A percentile compares a stretch with the other conserved stretches of the same genome.
Evolutionary conservation across 2,888 invertebrate genomes (phyloP).

Genomic region (Biston betularia): DNA sequence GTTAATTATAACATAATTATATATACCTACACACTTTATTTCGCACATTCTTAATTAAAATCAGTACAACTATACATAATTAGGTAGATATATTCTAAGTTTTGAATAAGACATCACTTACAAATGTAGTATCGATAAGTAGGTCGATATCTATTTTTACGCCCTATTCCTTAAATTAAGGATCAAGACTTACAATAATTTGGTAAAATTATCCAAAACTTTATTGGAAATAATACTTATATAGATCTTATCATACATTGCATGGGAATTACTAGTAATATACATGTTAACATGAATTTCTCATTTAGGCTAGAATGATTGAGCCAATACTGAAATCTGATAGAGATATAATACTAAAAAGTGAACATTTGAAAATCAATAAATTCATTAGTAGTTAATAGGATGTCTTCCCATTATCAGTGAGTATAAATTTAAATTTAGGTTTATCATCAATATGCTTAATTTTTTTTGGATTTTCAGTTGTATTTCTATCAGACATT

Average conservation of each 20-base stretch:
- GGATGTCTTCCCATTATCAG: too few relatives aligned
- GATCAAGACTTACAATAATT: conserved; percentile 52
- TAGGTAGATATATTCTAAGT: conserved; percentile 1
- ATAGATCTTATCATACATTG: conserved; percentile 44
- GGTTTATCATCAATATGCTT: too few relatives aligned
- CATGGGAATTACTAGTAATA: conserved; percentile 27
- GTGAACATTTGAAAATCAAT: too few relatives aligned
- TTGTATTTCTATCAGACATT: too few relatives aligned
- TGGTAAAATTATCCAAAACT: conserved; percentile 68
- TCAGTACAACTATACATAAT: conserved; percentile 19
- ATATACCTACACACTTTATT: conserved; percentile 5
- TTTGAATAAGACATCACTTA: background rate
- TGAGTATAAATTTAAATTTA: too few relatives aligned
- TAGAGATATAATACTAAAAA: background rate
- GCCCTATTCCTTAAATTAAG: conserved; percentile 7
- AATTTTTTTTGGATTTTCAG: too few relatives aligned
- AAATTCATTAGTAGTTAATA: too few relatives aligned
- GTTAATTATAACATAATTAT: background rate
- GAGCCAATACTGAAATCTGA: conserved; percentile 16
- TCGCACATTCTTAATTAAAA: conserved; percentile 12
- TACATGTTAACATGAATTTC: background rate
- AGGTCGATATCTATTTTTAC: conserved; percentile 4
- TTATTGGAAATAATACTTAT: conserved; percentile 50
- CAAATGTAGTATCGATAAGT: background rate
- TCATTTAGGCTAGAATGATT: conserved; percentile 1